Evolutionary conservation across 2,113 vertebrate genomes (phyloP).

Genomic region (Apodemus speciosus): DNA sequence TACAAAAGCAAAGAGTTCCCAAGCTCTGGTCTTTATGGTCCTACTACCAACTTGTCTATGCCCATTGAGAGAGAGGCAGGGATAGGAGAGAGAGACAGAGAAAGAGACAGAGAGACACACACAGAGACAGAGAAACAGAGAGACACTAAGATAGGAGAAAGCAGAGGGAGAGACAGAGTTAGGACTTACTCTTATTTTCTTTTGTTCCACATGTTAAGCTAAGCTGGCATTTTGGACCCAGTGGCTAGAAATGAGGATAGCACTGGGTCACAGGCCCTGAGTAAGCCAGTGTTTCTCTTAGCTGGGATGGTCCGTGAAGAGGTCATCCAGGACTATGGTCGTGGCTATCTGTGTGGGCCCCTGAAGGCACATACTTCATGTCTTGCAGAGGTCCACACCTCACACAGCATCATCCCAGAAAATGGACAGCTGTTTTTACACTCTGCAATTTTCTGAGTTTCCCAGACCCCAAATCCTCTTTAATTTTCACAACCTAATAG

Average conservation of each 20-base stretch:
- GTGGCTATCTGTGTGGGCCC: not conserved
- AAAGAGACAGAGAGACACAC: not conserved
- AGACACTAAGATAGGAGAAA: too few species aligned
- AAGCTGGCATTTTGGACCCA: not conserved
- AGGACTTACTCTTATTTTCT: not conserved
- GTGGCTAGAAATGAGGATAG: not conserved
- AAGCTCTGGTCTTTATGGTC: not conserved
- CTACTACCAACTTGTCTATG: not conserved
- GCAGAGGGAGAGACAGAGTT: not conserved
- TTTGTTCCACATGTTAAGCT: not conserved
- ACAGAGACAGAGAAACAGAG: too few species aligned
- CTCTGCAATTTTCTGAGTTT: slow-evolving; percentile 15
- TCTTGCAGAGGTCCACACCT: not conserved
- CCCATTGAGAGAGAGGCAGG: not conserved
- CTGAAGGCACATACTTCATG: not conserved
- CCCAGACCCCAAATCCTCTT: not conserved
- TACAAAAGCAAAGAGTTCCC: not conserved
- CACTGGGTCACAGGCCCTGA: not conserved
- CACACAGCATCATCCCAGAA: not conserved
- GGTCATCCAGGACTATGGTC: accelerated
- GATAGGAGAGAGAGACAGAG: not conserved
- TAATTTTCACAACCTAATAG: slow-evolving; percentile 46
- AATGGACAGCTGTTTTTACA: not conserved
- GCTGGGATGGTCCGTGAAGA: too few species aligned
- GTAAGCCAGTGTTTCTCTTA: not conserved